Evolutionary conservation across 1,140 invertebrate genomes (phyloP), one percentile per base, ranked within the genome.

Genomic region (Calliopsis andreniformis): DNA sequence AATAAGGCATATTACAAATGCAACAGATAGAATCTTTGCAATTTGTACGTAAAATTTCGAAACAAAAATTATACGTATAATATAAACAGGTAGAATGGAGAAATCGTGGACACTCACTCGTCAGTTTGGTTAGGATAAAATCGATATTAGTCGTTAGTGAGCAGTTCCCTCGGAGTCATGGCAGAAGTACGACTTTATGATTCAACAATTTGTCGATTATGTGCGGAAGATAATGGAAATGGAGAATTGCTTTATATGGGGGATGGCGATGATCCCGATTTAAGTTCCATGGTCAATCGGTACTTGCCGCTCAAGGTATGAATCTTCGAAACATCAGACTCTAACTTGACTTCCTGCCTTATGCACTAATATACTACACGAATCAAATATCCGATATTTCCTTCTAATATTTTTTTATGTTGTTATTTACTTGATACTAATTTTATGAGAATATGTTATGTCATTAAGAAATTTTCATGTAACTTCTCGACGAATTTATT

Each of bases 261-360:
- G 78, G 92, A 94, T 64, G 91, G 93, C 83, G 93, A 93, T 87
- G 93, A 93, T 86, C 88, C 92, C 63, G 93, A 94, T 92, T 92
- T 95, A 89, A 92, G 93, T 89, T 89, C 92, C 56, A 90, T 95
- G 83, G 92, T 96, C 47, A 96, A 96, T 90, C 93, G 93, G 69
- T 96, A 95, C 92, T 92, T 96, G 81, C 95, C 95, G 16, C 87
- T 96, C 39, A 95, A 95, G 94, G 95, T 96, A 93, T 85, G 84
- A 79, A 30, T 76, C 79, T 76, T 83, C 59, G 53, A 84, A 78
- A 83, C 78, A 82, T 87, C 70, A 86, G 93, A 93, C 88, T 87
- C 89, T 91, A 93, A 94, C 93, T 95, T 95, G 94, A 95, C 94
- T 94, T 91, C 90, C 85, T 89, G 81, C 76, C 86, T 78, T 83